Base-by-base conservation (phyloP, 1,140 invertebrate genomes). In the Drosophila triauraria region DNA sequence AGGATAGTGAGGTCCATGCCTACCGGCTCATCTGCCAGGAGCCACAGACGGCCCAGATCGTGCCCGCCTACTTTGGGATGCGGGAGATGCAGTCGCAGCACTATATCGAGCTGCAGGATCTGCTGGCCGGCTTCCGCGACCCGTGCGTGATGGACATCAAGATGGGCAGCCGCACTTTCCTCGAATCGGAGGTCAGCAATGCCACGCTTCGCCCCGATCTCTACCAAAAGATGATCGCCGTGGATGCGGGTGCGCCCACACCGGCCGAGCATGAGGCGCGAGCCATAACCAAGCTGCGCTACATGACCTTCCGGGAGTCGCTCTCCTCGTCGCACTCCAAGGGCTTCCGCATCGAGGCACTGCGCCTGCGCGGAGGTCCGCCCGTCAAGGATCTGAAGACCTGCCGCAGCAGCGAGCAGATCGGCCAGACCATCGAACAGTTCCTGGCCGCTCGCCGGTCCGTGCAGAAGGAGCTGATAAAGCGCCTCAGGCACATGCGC, bases 331-430 rank as follows among this genome's bases (percentile, higher is more conserved):
- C 98, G 0, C 97, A 97, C 42, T 96, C 96, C 54, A 96, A 99
- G 76, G 98, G 98, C 2, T 99, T 99, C 92, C 94, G 99, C 72
- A 98, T 99, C 74, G 99, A 99, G 93, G 99, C 98, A 23, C 96
- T 99, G 93, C 98, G 98, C 93, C 93, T 96, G 67, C 95, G 96
- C 2, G 96, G 96, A 2, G 94, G 95, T 38, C 94, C 95, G 1
- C 96, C 96, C 0, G 94, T 97, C 1, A 97, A 95, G 15, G 96
- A 97, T 91, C 82, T 97, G 5, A 96, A 97, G 82, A 96, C 94
- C 68, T 95, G 98, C 1, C 96, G 96, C 84, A 96, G 95, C 23
- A 94, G 95, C 50, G 94, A 95, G 0, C 96, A 98, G 82, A 96
- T 99, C 0, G 93, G 95, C n/a, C 94, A 95, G 47, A 97, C 96